phyloP scores from a whole-genome alignment of 2,888 invertebrate genomes.

The Drosophila lutescens region DNA sequence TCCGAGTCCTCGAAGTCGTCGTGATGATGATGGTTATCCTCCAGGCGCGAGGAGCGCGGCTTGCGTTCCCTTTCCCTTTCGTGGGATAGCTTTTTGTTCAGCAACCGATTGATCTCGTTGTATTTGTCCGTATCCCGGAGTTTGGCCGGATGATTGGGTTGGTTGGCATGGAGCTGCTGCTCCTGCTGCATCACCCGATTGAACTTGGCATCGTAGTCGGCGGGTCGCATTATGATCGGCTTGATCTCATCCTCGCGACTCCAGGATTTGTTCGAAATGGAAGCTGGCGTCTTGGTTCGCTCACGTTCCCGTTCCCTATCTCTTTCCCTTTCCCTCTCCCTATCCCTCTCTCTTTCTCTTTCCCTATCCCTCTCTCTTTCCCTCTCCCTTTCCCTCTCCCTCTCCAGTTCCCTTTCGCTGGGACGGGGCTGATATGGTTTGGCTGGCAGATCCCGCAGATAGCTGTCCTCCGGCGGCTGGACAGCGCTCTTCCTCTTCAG shows the following conservation, averaged over 20 bases:
- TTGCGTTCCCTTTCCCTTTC: conserved; percentile 51
- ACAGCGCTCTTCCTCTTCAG: conserved; percentile 82
- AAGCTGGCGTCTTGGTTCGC: conserved; percentile 58
- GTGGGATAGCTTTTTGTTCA: conserved; percentile 80
- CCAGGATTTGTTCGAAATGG: conserved; percentile 71
- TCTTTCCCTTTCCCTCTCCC: conserved; percentile 37
- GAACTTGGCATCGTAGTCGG: conserved; percentile 83
- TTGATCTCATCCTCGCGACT: conserved; percentile 83
- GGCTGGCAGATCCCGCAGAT: conserved; percentile 83
- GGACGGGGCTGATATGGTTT: conserved; percentile 80
- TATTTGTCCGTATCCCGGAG: conserved; percentile 81
- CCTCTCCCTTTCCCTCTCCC: conserved; percentile 5
- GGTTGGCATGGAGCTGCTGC: conserved; percentile 52
- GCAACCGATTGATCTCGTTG: conserved; percentile 81
- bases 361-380: conserved; percentile 52
- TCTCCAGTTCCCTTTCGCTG: conserved; percentile 61
- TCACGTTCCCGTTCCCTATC: no score
- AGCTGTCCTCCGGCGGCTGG: conserved; percentile 82
- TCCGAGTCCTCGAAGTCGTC: conserved; percentile 81
- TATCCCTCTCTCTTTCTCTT: conserved; percentile 43
- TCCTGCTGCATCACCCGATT: conserved; percentile 82
- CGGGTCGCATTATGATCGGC: conserved; percentile 83
- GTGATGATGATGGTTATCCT: conserved; percentile 38
- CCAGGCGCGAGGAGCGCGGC: conserved; percentile 54
- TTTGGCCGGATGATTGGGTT: conserved; percentile 56